Conservation (phyloP, 1,140 invertebrate species). For the Leptopilina boulardi region DNA sequence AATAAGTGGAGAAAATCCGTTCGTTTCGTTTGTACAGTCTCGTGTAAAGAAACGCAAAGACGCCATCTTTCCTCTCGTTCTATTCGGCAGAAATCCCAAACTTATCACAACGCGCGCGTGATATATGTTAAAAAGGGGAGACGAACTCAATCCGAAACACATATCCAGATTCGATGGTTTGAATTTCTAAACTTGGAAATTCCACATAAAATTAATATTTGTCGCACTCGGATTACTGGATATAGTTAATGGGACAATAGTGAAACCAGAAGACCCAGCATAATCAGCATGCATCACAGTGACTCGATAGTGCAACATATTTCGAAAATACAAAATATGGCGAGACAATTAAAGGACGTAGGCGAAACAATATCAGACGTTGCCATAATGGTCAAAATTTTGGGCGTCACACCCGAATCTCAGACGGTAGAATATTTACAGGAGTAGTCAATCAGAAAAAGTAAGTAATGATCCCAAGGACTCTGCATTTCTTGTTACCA, state of each 20-base stretch:
- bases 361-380: not conserved
- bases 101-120: not conserved
- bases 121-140: not conserved
- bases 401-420: not conserved
- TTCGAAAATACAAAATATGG: constrained; percentile 21
- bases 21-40: no score
- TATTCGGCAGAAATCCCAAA: not conserved
- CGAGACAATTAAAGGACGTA: constrained; percentile 24
- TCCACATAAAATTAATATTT: not conserved
- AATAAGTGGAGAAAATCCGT: no score
- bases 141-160: not conserved
- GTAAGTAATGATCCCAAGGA: not conserved
- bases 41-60: not conserved
- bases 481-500: constrained; percentile 33
- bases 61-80: not conserved
- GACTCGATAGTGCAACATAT: constrained; percentile 8
- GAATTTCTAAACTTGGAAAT: not conserved
- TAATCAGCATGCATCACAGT: constrained; percentile 16
- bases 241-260: not conserved
- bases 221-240: not conserved
- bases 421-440: not conserved
- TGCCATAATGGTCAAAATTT: not conserved
- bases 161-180: not conserved
- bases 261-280: no score
- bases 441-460: constrained; percentile 33